A percentile compares a stretch with the other conserved stretches of the same genome.
phyloP scores from a whole-genome alignment of 2,113 vertebrate species.

The Bos javanicus region DNA sequence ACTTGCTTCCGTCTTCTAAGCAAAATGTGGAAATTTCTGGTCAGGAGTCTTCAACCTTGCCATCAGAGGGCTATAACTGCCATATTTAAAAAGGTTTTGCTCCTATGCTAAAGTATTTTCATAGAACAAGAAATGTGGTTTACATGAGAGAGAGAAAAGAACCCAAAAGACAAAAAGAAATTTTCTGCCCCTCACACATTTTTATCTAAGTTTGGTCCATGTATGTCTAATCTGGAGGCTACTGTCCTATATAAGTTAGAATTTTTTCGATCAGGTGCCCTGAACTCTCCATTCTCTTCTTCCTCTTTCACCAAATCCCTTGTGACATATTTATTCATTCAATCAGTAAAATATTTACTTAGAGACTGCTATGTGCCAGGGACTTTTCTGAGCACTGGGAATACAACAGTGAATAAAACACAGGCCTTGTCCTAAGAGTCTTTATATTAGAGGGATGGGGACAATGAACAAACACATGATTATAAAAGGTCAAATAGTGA shows the following conservation, averaged over 20 bases:
- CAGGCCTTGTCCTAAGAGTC: not conserved
- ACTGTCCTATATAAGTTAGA: not conserved
- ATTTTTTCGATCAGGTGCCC: not conserved
- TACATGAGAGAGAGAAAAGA: not conserved
- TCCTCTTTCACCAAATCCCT: not conserved
- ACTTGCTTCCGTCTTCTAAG: slow-evolving; percentile 34
- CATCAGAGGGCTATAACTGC: not conserved
- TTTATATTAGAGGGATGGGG: not conserved
- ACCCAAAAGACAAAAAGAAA: not conserved
- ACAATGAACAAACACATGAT: not conserved
- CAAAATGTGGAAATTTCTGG: slow-evolving; percentile 36
- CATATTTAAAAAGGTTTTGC: not conserved
- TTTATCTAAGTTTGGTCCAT: slow-evolving; percentile 9
- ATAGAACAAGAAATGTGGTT: not conserved
- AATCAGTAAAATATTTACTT: slow-evolving; percentile 7
- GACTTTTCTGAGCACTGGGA: not conserved
- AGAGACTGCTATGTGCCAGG: not conserved
- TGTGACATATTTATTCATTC: slow-evolving; percentile 27
- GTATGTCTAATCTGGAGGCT: not conserved
- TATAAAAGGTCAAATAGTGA: not conserved
- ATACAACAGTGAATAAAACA: slow-evolving; percentile 2
- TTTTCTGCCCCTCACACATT: not conserved
- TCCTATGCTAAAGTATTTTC: not conserved
- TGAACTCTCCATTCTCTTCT: slow-evolving; percentile 16
- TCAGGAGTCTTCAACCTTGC: slow-evolving; percentile 20